Base-by-base conservation (phyloP, 1,140 invertebrate species). In the Eueides isabella region DNA sequence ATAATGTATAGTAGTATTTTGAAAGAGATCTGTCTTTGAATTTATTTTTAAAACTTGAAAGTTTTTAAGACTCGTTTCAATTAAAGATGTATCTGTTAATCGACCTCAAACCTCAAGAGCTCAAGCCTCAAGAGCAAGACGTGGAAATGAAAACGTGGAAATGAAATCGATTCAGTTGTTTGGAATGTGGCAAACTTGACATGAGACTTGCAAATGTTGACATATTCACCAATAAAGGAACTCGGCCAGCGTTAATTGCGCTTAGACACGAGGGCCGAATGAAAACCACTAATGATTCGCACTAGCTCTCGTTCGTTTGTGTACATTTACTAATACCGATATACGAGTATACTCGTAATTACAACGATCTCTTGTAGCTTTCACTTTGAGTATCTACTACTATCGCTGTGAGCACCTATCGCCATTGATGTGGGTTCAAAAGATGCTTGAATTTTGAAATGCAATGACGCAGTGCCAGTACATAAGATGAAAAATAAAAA, bases 251-350 rank as follows among this genome's bases (percentile, higher is more conserved):
- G 30, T 61, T 35, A 68, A 68, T 68, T 68, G 30, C 48, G 67
- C 48, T 48, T 16, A 55, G 30, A 61, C 48, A 48, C 67, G 44
- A 68, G 30, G 19, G n/a, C 30, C 67, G 31, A 61, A 61, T 31
- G 67, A 30, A 23, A 16, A 29, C 41, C 66, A 9, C 67, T 68
- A 68, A 61, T 68, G 67, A 68, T 68, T 68, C 67, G 48, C 30
- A 33, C 67, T 68, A 30, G 44, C 23, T 68, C 67, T 61, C 44
- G 26, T 68, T 68, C 29, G 67, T 68, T 68, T 68, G 44, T 68
- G 44, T 30, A 61, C 55, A 61, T 55, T 61, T 68, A 33, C 29
- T 28, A 19, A 55, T 23, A 55, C 48, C 7, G n/a, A 26, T 55
- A 55, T 55, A 55, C n/a, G n/a, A n/a, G n/a, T n/a, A n/a, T n/a